Conservation (phyloP, 1,140 invertebrate genomes). For the Cherax quadricarinatus region DNA sequence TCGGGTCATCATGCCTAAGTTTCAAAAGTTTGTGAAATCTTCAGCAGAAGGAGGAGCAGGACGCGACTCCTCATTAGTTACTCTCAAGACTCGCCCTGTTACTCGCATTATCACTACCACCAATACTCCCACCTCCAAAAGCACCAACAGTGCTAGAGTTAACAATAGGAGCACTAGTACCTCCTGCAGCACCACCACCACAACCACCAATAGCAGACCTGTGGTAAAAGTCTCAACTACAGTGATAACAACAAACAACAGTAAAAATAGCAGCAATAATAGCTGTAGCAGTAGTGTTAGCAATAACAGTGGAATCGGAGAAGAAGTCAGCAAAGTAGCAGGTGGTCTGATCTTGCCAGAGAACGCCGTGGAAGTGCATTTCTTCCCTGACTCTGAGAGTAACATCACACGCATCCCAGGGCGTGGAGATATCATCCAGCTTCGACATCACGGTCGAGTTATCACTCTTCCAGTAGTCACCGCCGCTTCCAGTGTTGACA, state of each 20-base stretch:
- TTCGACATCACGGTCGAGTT: conserved; percentile 55
- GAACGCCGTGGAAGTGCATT: conserved; percentile 58
- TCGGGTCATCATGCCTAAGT: conserved; percentile 45
- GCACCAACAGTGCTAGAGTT: background rate
- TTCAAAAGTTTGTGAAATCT: conserved; percentile 51
- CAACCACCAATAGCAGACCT: conserved; percentile 2
- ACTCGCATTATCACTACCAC: background rate
- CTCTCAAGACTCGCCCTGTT: background rate
- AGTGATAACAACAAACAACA: background rate
- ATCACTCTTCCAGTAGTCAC: conserved; percentile 48
- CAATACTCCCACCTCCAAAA: background rate
- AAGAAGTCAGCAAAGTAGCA: background rate
- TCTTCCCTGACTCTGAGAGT: conserved; percentile 59
- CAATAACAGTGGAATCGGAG: background rate
- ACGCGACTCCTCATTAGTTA: background rate
- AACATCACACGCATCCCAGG: conserved; percentile 61
- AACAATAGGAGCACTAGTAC: background rate
- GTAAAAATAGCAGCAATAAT: background rate
- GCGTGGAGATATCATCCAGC: conserved; percentile 47
- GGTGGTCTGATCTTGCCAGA: conserved; percentile 40
- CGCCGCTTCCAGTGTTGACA: background rate
- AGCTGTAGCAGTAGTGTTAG: background rate
- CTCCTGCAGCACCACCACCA: background rate
- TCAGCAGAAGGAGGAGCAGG: background rate
- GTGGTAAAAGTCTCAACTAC: conserved; percentile 9